phyloP scores from a whole-genome alignment of 2,888 invertebrate genomes.

The Xylota segnis region DNA sequence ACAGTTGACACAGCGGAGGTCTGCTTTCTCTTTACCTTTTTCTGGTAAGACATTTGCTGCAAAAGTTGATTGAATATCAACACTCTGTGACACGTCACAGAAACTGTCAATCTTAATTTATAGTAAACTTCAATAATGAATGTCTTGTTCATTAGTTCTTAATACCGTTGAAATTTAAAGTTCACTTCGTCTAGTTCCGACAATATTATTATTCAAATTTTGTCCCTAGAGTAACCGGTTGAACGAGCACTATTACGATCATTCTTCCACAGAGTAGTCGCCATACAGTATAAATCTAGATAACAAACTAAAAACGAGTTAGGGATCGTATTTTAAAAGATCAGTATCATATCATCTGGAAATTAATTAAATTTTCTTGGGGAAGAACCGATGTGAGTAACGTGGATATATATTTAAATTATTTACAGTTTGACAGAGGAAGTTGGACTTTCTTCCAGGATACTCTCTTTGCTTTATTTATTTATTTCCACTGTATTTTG shows the following conservation, averaged over 20 bases:
- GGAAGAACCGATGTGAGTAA: background rate
- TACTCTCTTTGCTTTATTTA: too few species aligned
- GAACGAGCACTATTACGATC: background rate
- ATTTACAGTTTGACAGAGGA: too few species aligned
- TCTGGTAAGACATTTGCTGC: too few species aligned
- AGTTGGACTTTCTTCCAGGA: too few species aligned
- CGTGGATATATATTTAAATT: slow-evolving; percentile 11
- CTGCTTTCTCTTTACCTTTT: too few species aligned
- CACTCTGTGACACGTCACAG: too few species aligned
- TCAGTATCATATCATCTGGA: background rate
- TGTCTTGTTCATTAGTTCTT: background rate
- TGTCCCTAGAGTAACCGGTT: slow-evolving; percentile 19
- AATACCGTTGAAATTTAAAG: background rate
- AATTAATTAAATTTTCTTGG: background rate
- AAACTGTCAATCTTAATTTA: too few species aligned
- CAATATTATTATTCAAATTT: background rate
- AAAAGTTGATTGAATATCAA: background rate
- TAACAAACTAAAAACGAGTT: background rate
- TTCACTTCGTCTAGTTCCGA: background rate
- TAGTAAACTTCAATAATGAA: too few species aligned
- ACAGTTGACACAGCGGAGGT: too few species aligned
- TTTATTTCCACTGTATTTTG: too few species aligned
- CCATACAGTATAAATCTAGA: background rate
- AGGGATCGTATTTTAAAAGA: background rate
- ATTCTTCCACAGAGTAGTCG: background rate